Conservation (phyloP, 2,888 invertebrate species). For the Branchellion lobata region DNA sequence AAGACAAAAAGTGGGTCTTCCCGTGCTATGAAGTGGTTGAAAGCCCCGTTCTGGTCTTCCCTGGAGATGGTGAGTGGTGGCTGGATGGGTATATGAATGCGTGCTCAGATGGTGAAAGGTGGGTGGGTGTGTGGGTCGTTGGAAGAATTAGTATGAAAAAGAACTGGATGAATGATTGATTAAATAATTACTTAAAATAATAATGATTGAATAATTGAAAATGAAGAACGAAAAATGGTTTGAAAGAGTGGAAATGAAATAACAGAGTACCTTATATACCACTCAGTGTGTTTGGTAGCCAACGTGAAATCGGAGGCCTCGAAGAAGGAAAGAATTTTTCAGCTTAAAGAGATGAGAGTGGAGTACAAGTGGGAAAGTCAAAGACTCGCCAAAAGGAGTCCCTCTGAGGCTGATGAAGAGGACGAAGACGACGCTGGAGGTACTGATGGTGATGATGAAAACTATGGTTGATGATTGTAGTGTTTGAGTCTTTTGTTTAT, state of each 20-base stretch:
- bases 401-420: background rate
- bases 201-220: too few species aligned
- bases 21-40: slow-evolving; percentile 51
- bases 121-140: background rate
- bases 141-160: background rate
- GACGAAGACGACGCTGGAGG: background rate
- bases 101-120: too few species aligned
- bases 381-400: too few species aligned
- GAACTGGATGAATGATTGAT: too few species aligned
- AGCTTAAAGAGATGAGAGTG: slow-evolving; percentile 47
- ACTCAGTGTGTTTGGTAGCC: slow-evolving; percentile 47
- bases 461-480: too few species aligned
- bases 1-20: slow-evolving; percentile 42
- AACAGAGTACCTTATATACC: too few species aligned
- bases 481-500: too few species aligned
- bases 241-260: too few species aligned
- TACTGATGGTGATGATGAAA: background rate
- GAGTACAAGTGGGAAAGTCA: slow-evolving; percentile 49
- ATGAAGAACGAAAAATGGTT: too few species aligned
- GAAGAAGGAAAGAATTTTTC: slow-evolving; percentile 50
- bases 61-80: slow-evolving; percentile 49
- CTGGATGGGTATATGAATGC: too few species aligned
- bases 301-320: slow-evolving; percentile 49
- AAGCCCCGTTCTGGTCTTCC: slow-evolving; percentile 47
- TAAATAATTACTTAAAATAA: too few species aligned